Base-by-base conservation (phyloP, 2,113 vertebrate species). In the Triplophysa siluroides region DNA sequence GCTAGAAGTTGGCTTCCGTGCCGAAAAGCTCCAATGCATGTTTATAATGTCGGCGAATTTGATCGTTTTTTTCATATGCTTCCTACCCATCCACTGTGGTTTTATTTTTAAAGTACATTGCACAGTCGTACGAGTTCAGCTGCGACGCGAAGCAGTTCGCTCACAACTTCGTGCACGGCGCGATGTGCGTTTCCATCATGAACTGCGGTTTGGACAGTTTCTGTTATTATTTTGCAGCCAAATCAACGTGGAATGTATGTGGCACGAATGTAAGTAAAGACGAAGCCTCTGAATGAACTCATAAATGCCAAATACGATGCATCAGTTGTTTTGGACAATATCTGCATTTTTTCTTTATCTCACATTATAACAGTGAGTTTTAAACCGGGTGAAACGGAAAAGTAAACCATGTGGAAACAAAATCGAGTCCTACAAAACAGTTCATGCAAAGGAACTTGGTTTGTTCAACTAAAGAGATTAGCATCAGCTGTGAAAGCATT, bases 151-250 rank as follows among this genome's bases (percentile, higher is more conserved):
- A 2, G 1, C 2, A 0, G 0, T 0, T 0, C 3, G 19, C 87
- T 5, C 13, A 0, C 1, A 1, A 0, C 0, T 85, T 14, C 58
- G 0, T 91, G 1, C 18, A 19, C 1, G 0, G 86, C 33, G 79
- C 86, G 2, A 21, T 29, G 5, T 80, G 62, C 41, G 18, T 95
- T 58, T 90, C 91, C 1, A 88, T 92, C 0, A 80, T 66, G n/a
- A 95, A 94, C 83, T 94, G 94, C 81, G 93, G 92, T 65, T 86
- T 95, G 75, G 94, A 95, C 18, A 87, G 86, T 1, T 69, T 95
- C 78, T 92, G 90, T 81, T 94, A 94, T 86, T 94, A 93, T 71
- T 93, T 91, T 90, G 84, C 86, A 71, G 89, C 92, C 69, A 90
- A 83, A 60, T 91, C 93, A 56, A 92, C 93, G 69, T 75, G 79